Conservation (phyloP, 2,797 vertebrate species). For the Antrozous pallidus region DNA sequence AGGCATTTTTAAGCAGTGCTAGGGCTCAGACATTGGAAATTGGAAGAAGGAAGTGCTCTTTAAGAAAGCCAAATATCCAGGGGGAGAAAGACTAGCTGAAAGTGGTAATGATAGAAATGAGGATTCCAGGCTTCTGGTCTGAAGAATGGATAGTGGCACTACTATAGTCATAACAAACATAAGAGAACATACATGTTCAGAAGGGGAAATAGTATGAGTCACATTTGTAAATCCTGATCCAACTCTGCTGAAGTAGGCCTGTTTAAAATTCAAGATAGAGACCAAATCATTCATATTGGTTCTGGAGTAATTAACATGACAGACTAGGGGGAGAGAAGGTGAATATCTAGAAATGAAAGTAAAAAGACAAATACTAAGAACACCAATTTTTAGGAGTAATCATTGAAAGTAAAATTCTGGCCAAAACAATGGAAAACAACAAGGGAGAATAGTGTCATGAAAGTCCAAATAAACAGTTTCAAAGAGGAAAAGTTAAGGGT, state of each 20-base stretch:
- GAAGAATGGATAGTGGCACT: not conserved
- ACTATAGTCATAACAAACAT: not conserved
- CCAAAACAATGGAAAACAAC: not conserved
- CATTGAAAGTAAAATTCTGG: not conserved
- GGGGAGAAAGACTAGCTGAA: not conserved
- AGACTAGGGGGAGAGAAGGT: not conserved
- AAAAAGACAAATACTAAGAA: not conserved
- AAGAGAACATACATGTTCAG: not conserved
- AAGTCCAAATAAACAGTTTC: not conserved
- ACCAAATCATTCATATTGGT: not conserved
- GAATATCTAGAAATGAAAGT: not conserved
- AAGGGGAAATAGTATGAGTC: not conserved
- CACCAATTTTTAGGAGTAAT: not conserved
- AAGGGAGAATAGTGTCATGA: not conserved
- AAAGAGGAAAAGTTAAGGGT: not conserved
- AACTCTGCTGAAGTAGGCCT: not conserved
- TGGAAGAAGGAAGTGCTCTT: not conserved
- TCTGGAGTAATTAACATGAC: not conserved
- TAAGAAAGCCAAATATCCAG: not conserved
- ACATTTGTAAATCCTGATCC: not conserved
- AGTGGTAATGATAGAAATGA: not conserved
- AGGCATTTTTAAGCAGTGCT: not conserved
- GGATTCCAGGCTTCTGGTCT: not conserved
- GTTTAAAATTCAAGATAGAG: not conserved
- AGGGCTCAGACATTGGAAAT: not conserved